A percentile compares a stretch with the other conserved stretches of the same genome.
Conservation (phyloP, 2,113 vertebrate species). For the Psettodes erumei region DNA sequence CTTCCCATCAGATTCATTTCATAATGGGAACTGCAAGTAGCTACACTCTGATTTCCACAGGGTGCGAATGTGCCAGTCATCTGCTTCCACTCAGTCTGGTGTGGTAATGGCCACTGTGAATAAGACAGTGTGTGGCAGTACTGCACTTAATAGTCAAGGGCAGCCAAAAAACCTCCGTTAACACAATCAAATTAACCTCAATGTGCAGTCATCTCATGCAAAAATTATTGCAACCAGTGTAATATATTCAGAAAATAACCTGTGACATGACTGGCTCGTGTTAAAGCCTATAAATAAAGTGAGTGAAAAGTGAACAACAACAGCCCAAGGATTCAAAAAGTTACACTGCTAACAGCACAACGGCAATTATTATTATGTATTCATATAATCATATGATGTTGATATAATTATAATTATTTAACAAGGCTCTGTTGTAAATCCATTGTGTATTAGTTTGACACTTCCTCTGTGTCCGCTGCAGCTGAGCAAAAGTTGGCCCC, state of each 20-base stretch:
- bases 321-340: background rate
- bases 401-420: slow-evolving; percentile 22
- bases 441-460: slow-evolving; percentile 61
- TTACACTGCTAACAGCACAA: background rate
- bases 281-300: background rate
- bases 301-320: background rate
- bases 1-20: background rate
- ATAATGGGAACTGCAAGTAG: background rate
- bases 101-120: background rate
- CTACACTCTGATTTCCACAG: background rate
- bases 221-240: background rate
- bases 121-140: background rate
- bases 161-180: background rate
- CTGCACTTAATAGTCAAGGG: background rate
- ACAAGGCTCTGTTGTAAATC: slow-evolving; percentile 47
- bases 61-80: background rate
- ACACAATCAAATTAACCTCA: background rate
- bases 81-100: background rate
- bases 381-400: slow-evolving; percentile 20
- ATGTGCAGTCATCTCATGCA: background rate
- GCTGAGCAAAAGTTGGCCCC: slow-evolving; percentile 42
- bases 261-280: background rate
- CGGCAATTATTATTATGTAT: background rate
- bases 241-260: background rate
- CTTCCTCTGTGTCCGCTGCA: slow-evolving; percentile 57